phyloP scores from a whole-genome alignment of 1,140 invertebrate species.

The Pemphigus obesinymphae region DNA sequence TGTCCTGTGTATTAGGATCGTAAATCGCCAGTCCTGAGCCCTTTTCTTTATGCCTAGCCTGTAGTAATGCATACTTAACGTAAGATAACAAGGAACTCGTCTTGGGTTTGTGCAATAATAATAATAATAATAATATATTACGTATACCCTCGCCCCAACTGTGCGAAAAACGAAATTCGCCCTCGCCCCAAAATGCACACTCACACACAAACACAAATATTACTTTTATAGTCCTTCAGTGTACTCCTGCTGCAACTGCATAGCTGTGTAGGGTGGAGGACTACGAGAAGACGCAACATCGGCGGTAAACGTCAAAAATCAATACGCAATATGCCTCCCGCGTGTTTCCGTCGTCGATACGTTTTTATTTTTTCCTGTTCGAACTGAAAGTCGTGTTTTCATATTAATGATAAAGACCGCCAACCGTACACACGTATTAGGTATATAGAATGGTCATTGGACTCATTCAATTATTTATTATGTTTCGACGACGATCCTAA shows the following conservation, averaged over 20 bases:
- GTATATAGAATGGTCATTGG: no score
- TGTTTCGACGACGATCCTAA: no score
- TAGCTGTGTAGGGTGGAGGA: neutral
- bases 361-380: neutral
- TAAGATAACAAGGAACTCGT: neutral
- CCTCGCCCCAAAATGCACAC: neutral
- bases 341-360: neutral
- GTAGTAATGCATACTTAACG: conserved; percentile 12
- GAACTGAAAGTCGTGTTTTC: neutral
- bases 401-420: neutral
- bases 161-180: neutral
- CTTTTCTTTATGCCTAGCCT: neutral
- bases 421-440: no score
- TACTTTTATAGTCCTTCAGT: neutral
- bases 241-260: no score
- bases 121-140: no score
- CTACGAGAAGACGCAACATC: conserved; percentile 17
- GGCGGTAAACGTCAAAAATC: conserved; percentile 26
- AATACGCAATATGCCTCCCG: neutral
- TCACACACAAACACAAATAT: neutral
- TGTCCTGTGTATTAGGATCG: neutral
- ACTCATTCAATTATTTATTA: no score
- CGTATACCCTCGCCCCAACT: neutral
- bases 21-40: neutral
- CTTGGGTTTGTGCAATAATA: no score